A percentile compares a stretch with the other conserved stretches of the same genome.
Conservation (phyloP, 2,113 vertebrate genomes). For the Leptosomus discolor region DNA sequence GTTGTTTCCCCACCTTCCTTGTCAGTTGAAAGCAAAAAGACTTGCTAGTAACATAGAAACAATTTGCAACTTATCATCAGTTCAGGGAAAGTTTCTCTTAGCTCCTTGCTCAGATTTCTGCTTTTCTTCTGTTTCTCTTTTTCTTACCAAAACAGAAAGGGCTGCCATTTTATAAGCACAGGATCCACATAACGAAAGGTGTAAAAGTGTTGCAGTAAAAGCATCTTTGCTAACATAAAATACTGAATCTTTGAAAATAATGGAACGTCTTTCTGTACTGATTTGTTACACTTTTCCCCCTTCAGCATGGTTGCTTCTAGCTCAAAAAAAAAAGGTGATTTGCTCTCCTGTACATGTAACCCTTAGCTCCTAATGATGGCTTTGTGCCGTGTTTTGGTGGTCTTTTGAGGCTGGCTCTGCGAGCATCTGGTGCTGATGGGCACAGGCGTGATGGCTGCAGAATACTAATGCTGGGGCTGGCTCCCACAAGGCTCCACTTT, state of each 20-base stretch:
- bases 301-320: neutral
- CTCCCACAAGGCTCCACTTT: neutral
- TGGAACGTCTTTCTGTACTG: neutral
- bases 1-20: neutral
- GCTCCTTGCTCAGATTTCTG: neutral
- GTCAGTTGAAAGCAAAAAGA: neutral
- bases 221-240: neutral
- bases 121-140: neutral
- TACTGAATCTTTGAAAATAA: neutral
- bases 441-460: neutral
- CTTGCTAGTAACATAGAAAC: neutral
- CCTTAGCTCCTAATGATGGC: neutral
- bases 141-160: neutral
- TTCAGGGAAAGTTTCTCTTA: neutral
- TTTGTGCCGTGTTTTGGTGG: conserved; percentile 15
- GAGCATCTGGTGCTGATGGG: neutral
- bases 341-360: neutral
- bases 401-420: neutral
- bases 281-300: conserved; percentile 6
- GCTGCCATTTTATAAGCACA: neutral
- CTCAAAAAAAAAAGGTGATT: neutral
- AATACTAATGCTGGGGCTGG: conserved; percentile 2
- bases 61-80: neutral
- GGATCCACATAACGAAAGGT: conserved; percentile 1
- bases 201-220: neutral